Conservation (phyloP, 2,797 vertebrate species). For the Rhabdophis nuchalis region DNA sequence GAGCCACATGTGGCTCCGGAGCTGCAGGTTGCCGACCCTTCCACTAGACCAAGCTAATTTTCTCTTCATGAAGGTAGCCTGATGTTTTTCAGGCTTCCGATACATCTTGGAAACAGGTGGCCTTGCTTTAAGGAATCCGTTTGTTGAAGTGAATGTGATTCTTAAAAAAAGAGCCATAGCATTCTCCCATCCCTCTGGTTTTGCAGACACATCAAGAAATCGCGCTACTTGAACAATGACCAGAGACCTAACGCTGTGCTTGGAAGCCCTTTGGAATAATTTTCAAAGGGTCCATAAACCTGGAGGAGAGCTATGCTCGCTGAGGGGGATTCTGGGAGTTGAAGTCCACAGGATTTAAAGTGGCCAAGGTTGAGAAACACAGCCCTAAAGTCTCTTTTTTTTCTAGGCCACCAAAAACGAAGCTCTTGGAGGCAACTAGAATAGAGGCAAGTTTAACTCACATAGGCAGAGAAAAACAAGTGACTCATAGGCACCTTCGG, state of each 20-base stretch:
- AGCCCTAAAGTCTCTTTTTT: neutral
- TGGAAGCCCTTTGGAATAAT: neutral
- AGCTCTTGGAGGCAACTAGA: neutral
- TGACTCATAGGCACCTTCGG: conserved; percentile 12
- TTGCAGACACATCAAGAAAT: neutral
- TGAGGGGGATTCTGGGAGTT: too few species aligned
- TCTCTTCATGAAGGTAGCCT: neutral
- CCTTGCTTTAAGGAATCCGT: neutral
- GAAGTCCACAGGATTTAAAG: too few species aligned
- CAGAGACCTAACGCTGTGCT: neutral
- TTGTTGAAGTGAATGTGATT: neutral
- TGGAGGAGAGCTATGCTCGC: neutral
- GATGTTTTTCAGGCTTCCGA: neutral
- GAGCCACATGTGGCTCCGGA: too few species aligned
- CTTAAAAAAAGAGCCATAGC: neutral
- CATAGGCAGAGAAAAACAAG: neutral
- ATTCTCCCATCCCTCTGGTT: neutral
- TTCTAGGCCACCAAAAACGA: too few species aligned
- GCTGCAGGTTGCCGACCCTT: too few species aligned
- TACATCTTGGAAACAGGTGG: neutral
- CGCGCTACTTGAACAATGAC: neutral
- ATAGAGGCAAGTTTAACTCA: neutral
- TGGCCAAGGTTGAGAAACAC: too few species aligned
- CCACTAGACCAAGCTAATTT: neutral
- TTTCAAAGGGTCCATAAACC: neutral